Base-by-base conservation (phyloP, 2,113 vertebrate genomes). In the Microcebus murinus region DNA sequence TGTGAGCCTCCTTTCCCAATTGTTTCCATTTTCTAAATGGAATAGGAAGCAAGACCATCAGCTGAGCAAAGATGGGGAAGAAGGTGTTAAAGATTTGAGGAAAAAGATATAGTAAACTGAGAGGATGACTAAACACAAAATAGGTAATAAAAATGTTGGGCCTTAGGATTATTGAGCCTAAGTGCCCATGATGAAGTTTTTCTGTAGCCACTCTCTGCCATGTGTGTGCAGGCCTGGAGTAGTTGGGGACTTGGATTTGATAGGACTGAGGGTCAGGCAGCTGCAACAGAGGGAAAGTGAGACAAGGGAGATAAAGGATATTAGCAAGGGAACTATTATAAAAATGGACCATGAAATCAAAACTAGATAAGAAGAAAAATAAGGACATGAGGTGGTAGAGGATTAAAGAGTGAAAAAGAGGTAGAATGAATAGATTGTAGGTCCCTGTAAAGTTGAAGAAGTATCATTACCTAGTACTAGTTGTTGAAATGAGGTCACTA, bases 341-440 rank as follows among this genome's bases (percentile, higher is more conserved):
- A 91, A 81, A 70, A 36, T 39, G 6, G 31, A 57, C 71, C 48
- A 83, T 63, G n/a, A 10, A 90, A 93, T 73, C 59, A 76, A 80
- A 68, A 81, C 34, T 84, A 14, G 52, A 45, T 50, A 36, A 13
- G 31, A 77, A 86, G 31, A 27, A 57, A 82, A 90, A 70, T 50
- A 74, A 86, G 36, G 39, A 23, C n/a, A 10, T 48, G 34, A 91
- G 50, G 11, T 3, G 6, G 7, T 65, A 4, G 12, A 29, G 25
- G 3, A 50, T 59, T 55, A 80, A 94, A 92, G 4, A 71, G 14
- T 89, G 57, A 59, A 80, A 97, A 94, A 76, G 8, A 87, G 52
- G 13, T 36, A 39, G 7, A 76, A 45, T 55, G 4, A 63, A 27
- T 45, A 88, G 17, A 65, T 6, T 76, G 0, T 57, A 70, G 7